phyloP scores from a whole-genome alignment of 1,140 invertebrate genomes.

The Drosophila nannoptera region DNA sequence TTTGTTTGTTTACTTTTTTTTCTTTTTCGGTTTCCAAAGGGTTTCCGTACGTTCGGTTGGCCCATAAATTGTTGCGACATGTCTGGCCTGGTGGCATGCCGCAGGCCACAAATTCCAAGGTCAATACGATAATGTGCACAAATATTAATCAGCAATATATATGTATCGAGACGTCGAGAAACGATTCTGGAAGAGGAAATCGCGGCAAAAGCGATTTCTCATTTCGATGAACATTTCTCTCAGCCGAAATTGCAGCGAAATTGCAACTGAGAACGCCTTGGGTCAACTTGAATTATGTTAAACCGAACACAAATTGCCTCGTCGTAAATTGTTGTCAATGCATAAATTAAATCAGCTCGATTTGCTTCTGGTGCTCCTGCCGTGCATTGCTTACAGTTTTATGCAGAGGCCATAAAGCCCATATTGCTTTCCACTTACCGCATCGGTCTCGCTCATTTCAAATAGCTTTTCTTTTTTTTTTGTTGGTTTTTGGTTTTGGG shows the following conservation, averaged over 20 bases:
- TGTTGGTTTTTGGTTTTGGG: neutral
- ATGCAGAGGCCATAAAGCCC: neutral
- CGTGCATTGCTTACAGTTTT: conserved; percentile 9
- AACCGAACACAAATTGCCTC: conserved; percentile 30
- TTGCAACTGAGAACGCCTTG: neutral
- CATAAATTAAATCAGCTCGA: conserved; percentile 40
- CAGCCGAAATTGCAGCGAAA: neutral
- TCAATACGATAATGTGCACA: conserved; percentile 47
- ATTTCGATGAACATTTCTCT: neutral
- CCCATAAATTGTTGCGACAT: conserved; percentile 13
- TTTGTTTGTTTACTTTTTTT: conserved; percentile 62
- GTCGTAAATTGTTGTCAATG: conserved; percentile 23
- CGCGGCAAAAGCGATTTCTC: neutral
- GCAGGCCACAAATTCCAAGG: conserved; percentile 39
- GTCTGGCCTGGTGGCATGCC: conserved; percentile 30
- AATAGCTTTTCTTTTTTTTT: conserved; percentile 1
- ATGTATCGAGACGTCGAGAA: conserved; percentile 30
- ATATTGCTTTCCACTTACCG: conserved; percentile 54
- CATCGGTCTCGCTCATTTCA: conserved; percentile 73
- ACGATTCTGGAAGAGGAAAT: conserved; percentile 1
- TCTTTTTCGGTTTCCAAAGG: conserved; percentile 50
- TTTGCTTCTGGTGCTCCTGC: conserved; percentile 5
- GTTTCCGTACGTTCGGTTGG: conserved; percentile 37
- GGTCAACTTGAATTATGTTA: conserved; percentile 29
- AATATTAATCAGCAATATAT: conserved; percentile 17